A percentile compares a stretch with the other conserved stretches of the same genome.
phyloP scores from a whole-genome alignment of 1,140 invertebrate genomes.

The Daktulosphaira vitifoliae region DNA sequence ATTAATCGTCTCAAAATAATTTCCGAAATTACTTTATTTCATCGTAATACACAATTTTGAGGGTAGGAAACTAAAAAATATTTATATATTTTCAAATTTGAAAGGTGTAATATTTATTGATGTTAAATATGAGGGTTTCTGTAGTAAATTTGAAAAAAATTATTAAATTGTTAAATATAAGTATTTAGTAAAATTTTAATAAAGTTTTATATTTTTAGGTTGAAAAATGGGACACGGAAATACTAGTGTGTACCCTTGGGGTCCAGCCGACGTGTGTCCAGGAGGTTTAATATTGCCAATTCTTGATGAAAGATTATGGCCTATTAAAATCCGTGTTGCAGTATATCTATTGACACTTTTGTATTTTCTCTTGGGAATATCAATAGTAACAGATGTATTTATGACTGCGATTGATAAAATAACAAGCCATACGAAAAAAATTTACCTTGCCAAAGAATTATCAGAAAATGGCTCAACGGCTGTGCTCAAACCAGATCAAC shows the following conservation, averaged over 20 bases:
- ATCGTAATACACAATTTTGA: no score
- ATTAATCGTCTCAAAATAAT: no score
- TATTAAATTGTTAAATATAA: no score
- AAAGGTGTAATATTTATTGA: no score
- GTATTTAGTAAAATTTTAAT: no score
- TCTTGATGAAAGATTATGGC: constrained; percentile 50
- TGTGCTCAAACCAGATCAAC: constrained; percentile 40
- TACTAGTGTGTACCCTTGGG: constrained; percentile 37
- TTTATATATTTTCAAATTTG: no score
- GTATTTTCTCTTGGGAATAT: constrained; percentile 51
- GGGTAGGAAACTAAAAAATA: no score
- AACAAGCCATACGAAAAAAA: constrained; percentile 53
- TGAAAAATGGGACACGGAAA: constrained; percentile 33
- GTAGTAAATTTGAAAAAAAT: no score
- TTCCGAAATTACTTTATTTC: no score
- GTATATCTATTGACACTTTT: constrained; percentile 51
- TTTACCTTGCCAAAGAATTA: constrained; percentile 41
- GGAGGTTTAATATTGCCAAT: constrained; percentile 50
- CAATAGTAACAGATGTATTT: constrained; percentile 57
- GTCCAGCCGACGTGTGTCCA: constrained; percentile 43
- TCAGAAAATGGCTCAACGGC: constrained; percentile 37
- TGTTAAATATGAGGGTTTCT: no score
- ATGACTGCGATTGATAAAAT: constrained; percentile 59
- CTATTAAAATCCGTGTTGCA: constrained; percentile 43
- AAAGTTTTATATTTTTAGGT: not conserved